Percentiles rank a stretch among this genome's conserved stretches.
phyloP scores from a whole-genome alignment of 2,888 invertebrate species.

The Ganaspis brasiliensis region DNA sequence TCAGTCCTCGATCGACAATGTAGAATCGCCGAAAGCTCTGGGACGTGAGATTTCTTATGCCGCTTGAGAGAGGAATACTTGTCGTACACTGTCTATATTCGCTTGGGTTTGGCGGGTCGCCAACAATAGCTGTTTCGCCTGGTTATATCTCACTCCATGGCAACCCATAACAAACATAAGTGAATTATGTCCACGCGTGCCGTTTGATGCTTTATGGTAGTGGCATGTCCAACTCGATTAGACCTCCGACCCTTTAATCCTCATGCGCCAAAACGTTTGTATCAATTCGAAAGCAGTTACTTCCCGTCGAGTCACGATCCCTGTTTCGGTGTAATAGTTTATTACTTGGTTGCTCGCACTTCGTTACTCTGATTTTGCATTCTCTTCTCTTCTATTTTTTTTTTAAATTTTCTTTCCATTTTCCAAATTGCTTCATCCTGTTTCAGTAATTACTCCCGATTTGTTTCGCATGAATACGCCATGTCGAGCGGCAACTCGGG shows the following conservation, averaged over 20 bases:
- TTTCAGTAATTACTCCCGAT: constrained; percentile 37
- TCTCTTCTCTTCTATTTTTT: constrained; percentile 22
- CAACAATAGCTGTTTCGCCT: constrained; percentile 76
- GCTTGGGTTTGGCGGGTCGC: constrained; percentile 74
- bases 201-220: constrained; percentile 74
- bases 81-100: constrained; percentile 61
- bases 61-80: not conserved
- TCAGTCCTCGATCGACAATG: constrained; percentile 25
- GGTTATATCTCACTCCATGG: constrained; percentile 77
- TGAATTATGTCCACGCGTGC: constrained; percentile 77
- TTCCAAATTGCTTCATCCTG: constrained; percentile 58
- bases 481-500: constrained; percentile 8
- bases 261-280: constrained; percentile 52
- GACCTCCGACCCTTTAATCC: constrained; percentile 51
- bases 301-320: constrained; percentile 48
- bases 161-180: constrained; percentile 79
- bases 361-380: constrained; percentile 41
- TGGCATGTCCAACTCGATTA: constrained; percentile 71
- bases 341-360: constrained; percentile 52
- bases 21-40: constrained; percentile 13
- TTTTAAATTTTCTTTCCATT: constrained; percentile 50
- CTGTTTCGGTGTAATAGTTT: constrained; percentile 53
- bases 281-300: constrained; percentile 62
- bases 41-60: constrained; percentile 13
- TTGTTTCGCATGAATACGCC: constrained; percentile 13